These are phyloP conservation scores for Bubo blakistoni DNA, from an alignment of 2,113 vertebrate species.

Conservation along the genomic window DNA sequence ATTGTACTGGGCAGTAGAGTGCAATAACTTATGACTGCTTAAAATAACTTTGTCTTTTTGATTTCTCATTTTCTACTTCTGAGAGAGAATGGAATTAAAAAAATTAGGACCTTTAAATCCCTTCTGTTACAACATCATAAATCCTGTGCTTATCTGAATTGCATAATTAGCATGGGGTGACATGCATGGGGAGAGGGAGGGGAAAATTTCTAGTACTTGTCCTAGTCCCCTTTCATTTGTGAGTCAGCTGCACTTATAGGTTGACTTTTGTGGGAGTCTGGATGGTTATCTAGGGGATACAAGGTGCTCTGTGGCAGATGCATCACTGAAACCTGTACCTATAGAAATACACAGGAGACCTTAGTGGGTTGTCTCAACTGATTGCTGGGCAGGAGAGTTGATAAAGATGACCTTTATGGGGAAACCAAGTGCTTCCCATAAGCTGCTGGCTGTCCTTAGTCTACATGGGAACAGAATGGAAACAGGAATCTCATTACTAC, in stretches of 20 bases:
- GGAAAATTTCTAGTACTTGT: neutral
- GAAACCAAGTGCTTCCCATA: neutral
- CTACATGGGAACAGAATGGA: accelerated
- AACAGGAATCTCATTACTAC: neutral
- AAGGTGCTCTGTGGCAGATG: neutral
- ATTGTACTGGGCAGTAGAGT: conserved; percentile 37
- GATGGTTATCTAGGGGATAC: neutral
- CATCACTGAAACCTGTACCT: neutral
- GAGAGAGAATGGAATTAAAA: conserved; percentile 1
- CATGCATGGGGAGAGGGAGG: neutral
- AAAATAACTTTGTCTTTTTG: conserved; percentile 38
- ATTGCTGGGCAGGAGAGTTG: neutral
- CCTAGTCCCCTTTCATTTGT: neutral
- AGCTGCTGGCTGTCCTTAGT: neutral
- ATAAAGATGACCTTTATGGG: neutral
- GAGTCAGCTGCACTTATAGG: neutral
- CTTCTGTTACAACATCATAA: neutral
- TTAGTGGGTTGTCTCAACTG: neutral
- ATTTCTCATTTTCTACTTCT: conserved; percentile 24
- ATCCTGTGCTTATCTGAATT: neutral
- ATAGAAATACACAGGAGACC: neutral
- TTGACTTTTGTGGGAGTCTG: neutral
- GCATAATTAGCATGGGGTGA: neutral
- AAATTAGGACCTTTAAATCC: neutral
- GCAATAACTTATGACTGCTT: conserved; percentile 38